Conservation (phyloP, 1,140 invertebrate species). For the Caligus rogercresseyi region DNA sequence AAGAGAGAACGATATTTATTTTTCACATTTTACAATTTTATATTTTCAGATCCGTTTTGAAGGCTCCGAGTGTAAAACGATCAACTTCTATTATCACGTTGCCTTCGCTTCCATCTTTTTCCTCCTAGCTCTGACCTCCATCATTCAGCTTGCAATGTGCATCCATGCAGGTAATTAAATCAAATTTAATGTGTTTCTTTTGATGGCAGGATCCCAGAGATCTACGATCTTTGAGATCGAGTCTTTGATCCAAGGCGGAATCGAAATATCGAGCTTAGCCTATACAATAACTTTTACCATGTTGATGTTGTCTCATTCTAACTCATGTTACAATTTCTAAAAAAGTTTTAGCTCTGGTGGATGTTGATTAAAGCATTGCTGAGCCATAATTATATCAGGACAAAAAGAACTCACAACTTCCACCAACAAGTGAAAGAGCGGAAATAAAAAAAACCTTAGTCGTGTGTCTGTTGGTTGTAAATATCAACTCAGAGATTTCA, state of each 20-base stretch:
- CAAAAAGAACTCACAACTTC: too few relatives aligned
- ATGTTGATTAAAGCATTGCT: too few relatives aligned
- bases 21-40: conserved; percentile 9
- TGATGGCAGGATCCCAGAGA: not conserved
- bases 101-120: conserved; percentile 62
- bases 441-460: too few relatives aligned
- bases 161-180: conserved; percentile 35
- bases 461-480: too few relatives aligned
- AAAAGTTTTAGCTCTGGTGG: too few relatives aligned
- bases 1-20: too few relatives aligned
- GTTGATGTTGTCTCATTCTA: too few relatives aligned
- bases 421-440: too few relatives aligned
- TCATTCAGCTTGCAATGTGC: conserved; percentile 67
- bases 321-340: too few relatives aligned
- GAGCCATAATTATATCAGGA: too few relatives aligned
- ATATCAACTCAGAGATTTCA: too few relatives aligned
- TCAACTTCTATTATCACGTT: conserved; percentile 45
- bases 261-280: conserved; percentile 28
- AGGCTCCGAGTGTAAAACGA: conserved; percentile 41
- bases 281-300: too few relatives aligned
- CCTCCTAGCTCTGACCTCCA: conserved; percentile 59
- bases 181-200: not conserved
- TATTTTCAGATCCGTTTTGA: conserved; percentile 44
- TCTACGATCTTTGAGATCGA: conserved; percentile 2
- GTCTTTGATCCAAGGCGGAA: conserved; percentile 23